Base-by-base conservation (phyloP, 2,113 vertebrate species). In the Pedionomus torquatus region DNA sequence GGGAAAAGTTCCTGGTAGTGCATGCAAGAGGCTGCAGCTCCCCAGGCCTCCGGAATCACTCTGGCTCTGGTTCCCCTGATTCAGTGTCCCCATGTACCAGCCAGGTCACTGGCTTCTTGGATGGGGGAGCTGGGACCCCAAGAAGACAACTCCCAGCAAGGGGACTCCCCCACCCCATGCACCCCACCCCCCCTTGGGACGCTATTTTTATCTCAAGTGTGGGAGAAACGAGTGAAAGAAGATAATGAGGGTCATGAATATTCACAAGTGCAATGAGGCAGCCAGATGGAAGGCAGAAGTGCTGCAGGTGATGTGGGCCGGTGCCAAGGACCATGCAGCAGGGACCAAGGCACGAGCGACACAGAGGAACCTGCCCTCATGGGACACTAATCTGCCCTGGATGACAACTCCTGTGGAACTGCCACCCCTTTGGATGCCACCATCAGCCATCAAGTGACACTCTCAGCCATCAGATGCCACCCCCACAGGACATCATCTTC, bases 251-350 rank as follows among this genome's bases (percentile, higher is more conserved):
- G 91, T 94, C 89, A 97, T 95, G 96, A 97, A 97, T 97, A 97
- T 97, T 98, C 97, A 96, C 87, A 75, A 74, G 87, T 81, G 93
- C 94, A 79, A 85, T 86, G 96, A 96, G 88, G 89, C 96, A 88
- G 75, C 85, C 97, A 96, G 95, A 94, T 70, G 94, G 97, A 81
- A 97, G 96, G 90, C 97, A 97, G 97, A 96, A 97, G 96, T 97
- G 96, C 94, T 97, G 97, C 97, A 98, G 97, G 97, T 97, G 97
- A 96, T 95, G 89, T 97, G 97, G 94, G 96, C 70, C 21, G 2
- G 66, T 90, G 96, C 95, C 97, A 97, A 90, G 57, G 79, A 95
- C 84, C 88, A 89, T 7, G 26, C 5, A 2, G 92, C 87, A 96
- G 78, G 57, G 66, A 43, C 91, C 82, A 82, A 75, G 69, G 71